Base-by-base conservation (phyloP, 1,140 invertebrate genomes). In the Drosophila pruinosa region DNA sequence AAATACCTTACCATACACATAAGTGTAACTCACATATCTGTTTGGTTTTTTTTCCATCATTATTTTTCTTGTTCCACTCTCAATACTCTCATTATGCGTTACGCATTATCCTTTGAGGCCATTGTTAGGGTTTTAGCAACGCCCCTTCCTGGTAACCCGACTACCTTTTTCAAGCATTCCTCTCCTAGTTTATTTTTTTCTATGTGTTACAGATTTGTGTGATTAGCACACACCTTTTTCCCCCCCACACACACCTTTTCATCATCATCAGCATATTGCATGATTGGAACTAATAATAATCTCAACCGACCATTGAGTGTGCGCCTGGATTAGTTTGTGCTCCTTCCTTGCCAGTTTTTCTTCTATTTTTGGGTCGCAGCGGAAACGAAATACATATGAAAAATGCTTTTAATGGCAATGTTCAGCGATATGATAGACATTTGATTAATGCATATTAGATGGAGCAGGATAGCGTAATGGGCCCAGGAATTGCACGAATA, bases 131-230 rank as follows among this genome's bases (percentile, higher is more conserved):
- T 34, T 52, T 77, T 75, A 62, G 81, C 52, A 71, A 86, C 81
- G 81, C 81, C 81, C 54, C 77, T 81, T 86, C 77, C 82, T 86
- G 81, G 81, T 85, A 85, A 85, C 77, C 81, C 75, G 75, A 86
- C 63, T 72, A 64, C 72, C n/a, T 74, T 77, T 80, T 74, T 47
- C 28, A 31, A 31, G 8, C 26, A 28, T 28, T 28, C 26, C 26
- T 3, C 26, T 28, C 8, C 26, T 28, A 28, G n/a, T 12, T 28
- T 53, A 14, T 12, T 22, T 41, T 24, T 28, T 14, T 28, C 21
- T 19, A 28, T 53, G 53, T 24, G 75, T 78, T 88, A 78, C 78
- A 79, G 61, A 89, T 82, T 83, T 75, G 62, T 75, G 41, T 58
- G 63, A 68, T 68, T 61, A 61, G 28, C 71, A 75, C 61, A 74